A percentile compares a stretch with the other conserved stretches of the same genome.
These are phyloP conservation scores for Amphimedon queenslandica DNA, from an alignment of 37 sponge, comb jelly and placozoan genomes.

Conservation along the genomic window DNA sequence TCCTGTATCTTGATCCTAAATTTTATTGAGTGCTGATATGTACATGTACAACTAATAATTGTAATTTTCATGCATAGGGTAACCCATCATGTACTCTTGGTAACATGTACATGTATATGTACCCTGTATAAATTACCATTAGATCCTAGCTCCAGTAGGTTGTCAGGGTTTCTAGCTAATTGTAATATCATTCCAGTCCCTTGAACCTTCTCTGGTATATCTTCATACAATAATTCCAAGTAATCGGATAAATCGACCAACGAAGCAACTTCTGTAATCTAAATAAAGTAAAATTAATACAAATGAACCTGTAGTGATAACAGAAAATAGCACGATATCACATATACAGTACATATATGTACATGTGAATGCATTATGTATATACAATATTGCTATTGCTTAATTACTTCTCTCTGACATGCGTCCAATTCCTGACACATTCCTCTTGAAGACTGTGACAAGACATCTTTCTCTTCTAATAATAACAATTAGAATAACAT, in stretches of 20 bases:
- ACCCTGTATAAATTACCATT: conserved; percentile 66
- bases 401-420: neutral
- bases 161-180: conserved; percentile 90
- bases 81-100: neutral
- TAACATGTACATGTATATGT: too few species aligned
- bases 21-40: too few species aligned
- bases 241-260: conserved; percentile 81
- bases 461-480: conserved; percentile 20
- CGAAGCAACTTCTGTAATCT: conserved; percentile 68
- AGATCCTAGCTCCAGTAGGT: conserved; percentile 70
- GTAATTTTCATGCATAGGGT: neutral
- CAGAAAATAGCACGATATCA: neutral
- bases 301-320: neutral
- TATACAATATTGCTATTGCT: neutral
- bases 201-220: conserved; percentile 65
- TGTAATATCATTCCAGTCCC: conserved; percentile 89
- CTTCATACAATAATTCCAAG: conserved; percentile 87
- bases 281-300: neutral
- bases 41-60: neutral
- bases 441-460: conserved; percentile 38
- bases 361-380: neutral
- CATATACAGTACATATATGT: neutral
- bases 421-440: conserved; percentile 36
- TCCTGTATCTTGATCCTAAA: too few species aligned
- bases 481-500: neutral